Evolutionary conservation across 1,140 invertebrate species (phyloP), one percentile per base, ranked within the genome.

Genomic region (Neodiprion virginianus): DNA sequence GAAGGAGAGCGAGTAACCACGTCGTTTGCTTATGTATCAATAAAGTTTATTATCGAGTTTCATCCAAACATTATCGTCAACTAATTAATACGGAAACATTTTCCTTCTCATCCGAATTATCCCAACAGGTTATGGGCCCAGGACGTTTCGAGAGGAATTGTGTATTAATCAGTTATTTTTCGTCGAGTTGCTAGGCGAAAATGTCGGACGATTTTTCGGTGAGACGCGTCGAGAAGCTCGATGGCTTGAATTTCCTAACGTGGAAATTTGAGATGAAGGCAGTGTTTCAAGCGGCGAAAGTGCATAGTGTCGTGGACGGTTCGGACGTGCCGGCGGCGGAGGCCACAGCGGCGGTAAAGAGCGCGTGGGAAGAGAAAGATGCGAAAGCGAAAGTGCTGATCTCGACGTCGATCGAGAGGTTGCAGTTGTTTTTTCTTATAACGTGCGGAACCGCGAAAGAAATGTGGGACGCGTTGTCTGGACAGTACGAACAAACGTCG

Each of bases 91-190:
- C 28, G 17, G 17, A 40, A 40, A 40, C 1, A 2, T 5, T 3
- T 40, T 40, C 28, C 28, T 40, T 40, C 28, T 40, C 28, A 40
- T 40, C 28, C 28, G 28, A 40, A 40, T 4, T 40, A 40, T 40
- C 28, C 28, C 28, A 40, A 40, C 21, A 76, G 75, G 75, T 74
- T 76, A 76, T 76, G 72, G 72, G 75, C 75, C 72, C 75, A 76
- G 72, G 48, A 53, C 48, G 70, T 68, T 14, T 66, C 17, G 69
- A 49, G 69, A 12, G 50, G 69, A 71, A 14, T 74, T 48, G 28
- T 28, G 53, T n/a, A 74, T 28, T 50, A 69, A 67, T 23, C 5
- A 21, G 28, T 67, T 9, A n/a, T 48, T 61, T 61, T n/a, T 71
- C 12, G 50, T 11, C 12, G 67, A 73, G 21, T 48, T 69, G 40